A percentile compares a stretch with the other conserved stretches of the same genome.
Conservation (phyloP, 2,113 vertebrate species). For the Oenanthe oenanthe region DNA sequence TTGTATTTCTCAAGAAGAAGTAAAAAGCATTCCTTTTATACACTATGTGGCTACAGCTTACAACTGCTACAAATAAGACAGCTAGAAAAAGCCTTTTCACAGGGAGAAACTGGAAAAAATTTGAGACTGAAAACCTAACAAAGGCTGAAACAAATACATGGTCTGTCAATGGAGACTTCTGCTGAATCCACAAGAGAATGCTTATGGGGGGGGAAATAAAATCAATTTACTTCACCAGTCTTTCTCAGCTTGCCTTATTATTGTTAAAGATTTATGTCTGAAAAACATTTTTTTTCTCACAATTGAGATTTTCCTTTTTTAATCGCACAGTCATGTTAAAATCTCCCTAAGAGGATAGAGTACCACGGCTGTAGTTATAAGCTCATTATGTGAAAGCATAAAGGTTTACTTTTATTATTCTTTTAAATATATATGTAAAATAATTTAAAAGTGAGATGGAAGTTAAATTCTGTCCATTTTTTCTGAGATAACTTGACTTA, state of each 20-base stretch:
- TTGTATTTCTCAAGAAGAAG: not conserved
- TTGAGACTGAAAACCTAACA: not conserved
- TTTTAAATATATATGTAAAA: not conserved
- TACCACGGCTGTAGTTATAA: constrained; percentile 45
- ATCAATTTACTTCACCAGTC: constrained; percentile 18
- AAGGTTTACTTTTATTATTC: constrained; percentile 29
- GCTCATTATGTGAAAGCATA: constrained; percentile 51
- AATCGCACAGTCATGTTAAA: constrained; percentile 49
- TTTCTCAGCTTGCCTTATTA: constrained; percentile 7
- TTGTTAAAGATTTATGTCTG: constrained; percentile 36
- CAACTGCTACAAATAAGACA: not conserved
- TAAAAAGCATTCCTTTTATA: not conserved
- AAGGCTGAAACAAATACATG: not conserved
- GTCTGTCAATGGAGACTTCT: not conserved
- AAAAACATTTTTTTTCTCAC: constrained; percentile 18
- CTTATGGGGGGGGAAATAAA: not conserved
- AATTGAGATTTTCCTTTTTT: constrained; percentile 28
- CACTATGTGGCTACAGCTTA: not conserved
- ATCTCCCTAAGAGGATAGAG: constrained; percentile 60
- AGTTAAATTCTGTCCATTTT: not conserved
- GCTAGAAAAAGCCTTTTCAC: not conserved
- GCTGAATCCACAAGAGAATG: not conserved
- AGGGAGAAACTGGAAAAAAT: not conserved
- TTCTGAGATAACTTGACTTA: not conserved
- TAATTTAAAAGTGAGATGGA: not conserved